Evolutionary conservation across 2,797 vertebrate genomes (phyloP), one percentile per base, ranked within the genome.

Genomic region (Anableps anableps): DNA sequence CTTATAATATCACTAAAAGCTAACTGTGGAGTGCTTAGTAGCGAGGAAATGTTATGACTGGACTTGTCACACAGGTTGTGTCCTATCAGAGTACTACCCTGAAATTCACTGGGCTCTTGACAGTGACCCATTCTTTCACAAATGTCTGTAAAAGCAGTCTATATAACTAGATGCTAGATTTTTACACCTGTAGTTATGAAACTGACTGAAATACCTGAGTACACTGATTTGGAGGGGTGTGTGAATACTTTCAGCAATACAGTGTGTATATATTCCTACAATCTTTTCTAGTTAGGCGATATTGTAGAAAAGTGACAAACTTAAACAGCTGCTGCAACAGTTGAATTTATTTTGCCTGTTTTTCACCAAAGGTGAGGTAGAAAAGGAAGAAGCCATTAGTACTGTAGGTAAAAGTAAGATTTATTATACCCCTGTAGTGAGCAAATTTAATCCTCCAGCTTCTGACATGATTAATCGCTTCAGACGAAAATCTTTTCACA

Each of bases 391-490:
- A 45, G 48, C 70, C 31, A 8, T 74, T 60, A 77, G 62, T 53
- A n/a, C 9, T 23, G 1, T 48, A 71, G 47, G 11, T 55, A 38
- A 75, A 68, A 73, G 5, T 68, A 7, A 77, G 48, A 78, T 1
- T 14, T 43, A 76, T 23, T 81, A 38, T 14, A 76, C 36, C 11
- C 34, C 9, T 0, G 23, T 17, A 68, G 48, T 51, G 45, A 79
- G 75, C 23, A 8, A 48, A 16, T 80, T 62, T 29, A 45, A 41
- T 82, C 41, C 8, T 80, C 14, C 26, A 21, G 7, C 19, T 19
- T 17, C 31, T 47, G n/a, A 71, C 36, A 72, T 85, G 58, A 85
- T 82, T 72, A 68, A 80, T 78, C 29, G 5, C 14, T 17, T 21
- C 17, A 50, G 43, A 55, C 19, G n/a, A 7, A 4, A 53, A 64